phyloP scores from a whole-genome alignment of 2,888 invertebrate species.

The Lithophane socia region DNA sequence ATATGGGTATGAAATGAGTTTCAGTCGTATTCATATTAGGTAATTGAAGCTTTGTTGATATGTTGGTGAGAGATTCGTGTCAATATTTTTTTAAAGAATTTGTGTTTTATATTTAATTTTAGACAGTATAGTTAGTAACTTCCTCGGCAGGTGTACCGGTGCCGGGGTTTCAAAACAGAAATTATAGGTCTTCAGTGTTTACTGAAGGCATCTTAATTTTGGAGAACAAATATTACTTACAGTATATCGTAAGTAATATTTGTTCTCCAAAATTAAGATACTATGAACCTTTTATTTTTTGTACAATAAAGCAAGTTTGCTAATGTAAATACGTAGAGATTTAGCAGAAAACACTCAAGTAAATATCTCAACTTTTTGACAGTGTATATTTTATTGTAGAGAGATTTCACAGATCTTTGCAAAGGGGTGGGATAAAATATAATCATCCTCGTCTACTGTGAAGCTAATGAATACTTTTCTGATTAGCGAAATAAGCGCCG shows the following conservation, averaged over 20 bases:
- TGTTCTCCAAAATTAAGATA: too few relatives aligned
- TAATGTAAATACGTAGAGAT: neutral
- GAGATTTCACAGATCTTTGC: slow-evolving; percentile 22
- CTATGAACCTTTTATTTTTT: neutral
- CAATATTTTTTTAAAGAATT: neutral
- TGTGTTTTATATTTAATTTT: neutral
- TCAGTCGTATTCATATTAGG: slow-evolving; percentile 19
- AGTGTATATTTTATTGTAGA: slow-evolving; percentile 27
- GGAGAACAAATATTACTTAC: neutral
- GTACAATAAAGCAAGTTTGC: neutral
- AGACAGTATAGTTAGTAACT: neutral
- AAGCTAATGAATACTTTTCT: slow-evolving; percentile 77
- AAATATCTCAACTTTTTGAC: slow-evolving; percentile 30
- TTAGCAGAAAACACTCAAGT: slow-evolving; percentile 15
- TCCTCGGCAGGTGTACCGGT: neutral
- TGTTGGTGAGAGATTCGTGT: neutral
- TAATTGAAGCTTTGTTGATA: slow-evolving; percentile 29
- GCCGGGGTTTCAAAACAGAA: neutral
- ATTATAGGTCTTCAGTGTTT: neutral
- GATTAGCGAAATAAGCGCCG: slow-evolving; percentile 80
- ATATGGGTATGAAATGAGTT: slow-evolving; percentile 53
- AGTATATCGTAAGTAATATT: neutral
- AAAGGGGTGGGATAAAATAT: slow-evolving; percentile 52
- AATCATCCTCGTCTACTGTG: slow-evolving; percentile 60
- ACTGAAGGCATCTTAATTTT: neutral